Conservation (phyloP, 2,797 vertebrate species). For the Hydrolagus colliei region DNA sequence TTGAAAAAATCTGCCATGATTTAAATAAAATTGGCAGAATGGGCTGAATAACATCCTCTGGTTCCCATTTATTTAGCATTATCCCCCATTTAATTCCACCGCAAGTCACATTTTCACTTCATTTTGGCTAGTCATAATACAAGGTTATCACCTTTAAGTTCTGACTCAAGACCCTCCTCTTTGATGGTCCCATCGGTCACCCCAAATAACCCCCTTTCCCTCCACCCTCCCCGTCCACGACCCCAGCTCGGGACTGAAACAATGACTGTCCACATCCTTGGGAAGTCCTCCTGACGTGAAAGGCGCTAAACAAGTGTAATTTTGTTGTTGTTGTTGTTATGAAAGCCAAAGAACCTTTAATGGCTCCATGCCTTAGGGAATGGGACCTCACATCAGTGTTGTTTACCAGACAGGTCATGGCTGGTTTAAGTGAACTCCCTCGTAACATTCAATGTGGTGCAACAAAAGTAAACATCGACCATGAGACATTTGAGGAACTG, state of each 20-base stretch:
- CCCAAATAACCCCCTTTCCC: no score
- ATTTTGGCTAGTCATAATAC: background rate
- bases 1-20: no score
- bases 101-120: background rate
- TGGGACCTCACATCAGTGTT: background rate
- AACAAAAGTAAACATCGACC: background rate
- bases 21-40: no score
- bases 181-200: no score
- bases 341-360: background rate
- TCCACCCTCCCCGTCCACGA: no score
- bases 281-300: no score
- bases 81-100: background rate
- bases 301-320: no score
- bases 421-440: background rate
- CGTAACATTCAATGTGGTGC: background rate
- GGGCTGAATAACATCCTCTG: no score
- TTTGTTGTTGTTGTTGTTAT: background rate
- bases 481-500: background rate
- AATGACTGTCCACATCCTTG: no score
- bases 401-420: background rate
- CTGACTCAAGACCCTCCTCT: no score
- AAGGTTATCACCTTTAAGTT: background rate
- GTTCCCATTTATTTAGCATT: background rate
- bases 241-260: no score
- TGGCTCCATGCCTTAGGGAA: background rate